Evolutionary conservation across 2,797 vertebrate genomes (phyloP), one percentile per base, ranked within the genome.

Genomic region (Antrozous pallidus): DNA sequence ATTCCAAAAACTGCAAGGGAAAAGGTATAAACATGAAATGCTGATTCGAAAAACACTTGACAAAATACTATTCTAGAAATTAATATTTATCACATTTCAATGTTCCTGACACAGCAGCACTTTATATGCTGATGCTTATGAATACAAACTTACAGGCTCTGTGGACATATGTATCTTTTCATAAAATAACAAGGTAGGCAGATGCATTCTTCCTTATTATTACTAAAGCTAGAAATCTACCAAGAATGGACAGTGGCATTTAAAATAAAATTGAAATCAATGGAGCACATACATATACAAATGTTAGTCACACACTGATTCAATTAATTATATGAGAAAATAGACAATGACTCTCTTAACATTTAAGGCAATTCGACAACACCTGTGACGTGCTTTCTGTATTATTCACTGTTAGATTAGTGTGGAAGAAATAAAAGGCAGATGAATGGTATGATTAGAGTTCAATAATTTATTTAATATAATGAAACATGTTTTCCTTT

Each of bases 1-100:
- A 93, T 93, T 95, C 96, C 92, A 78, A 92, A 79, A 88, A 92
- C 70, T 95, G 69, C 45, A 90, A 97, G 90, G 94, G 67, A 38
- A 95, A 86, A 95, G 94, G 83, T 49, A 90, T 93, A 97, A 95
- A 51, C 79, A 78, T 84, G 80, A 97, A 94, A 63, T 70, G 96
- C 96, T 96, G 94, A 94, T 92, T 94, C 89, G 63, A 93, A 97
- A 95, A 97, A 91, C 74, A 24, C 92, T 96, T 94, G 90, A 98
- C 75, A 96, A 69, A 97, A 97, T 96, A 86, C 49, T 63, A 91
- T 49, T 58, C 58, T 88, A 94, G 91, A 96, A 98, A 98, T 98
- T 96, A 98, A 98, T 98, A 98, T 98, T 98, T 97, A 97, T 97
- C 93, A 96, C 85, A 97, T 96, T 97, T 97, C 96, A 88, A 81